Base-by-base conservation (phyloP, 2,113 vertebrate species). In the Hyaena hyaena region DNA sequence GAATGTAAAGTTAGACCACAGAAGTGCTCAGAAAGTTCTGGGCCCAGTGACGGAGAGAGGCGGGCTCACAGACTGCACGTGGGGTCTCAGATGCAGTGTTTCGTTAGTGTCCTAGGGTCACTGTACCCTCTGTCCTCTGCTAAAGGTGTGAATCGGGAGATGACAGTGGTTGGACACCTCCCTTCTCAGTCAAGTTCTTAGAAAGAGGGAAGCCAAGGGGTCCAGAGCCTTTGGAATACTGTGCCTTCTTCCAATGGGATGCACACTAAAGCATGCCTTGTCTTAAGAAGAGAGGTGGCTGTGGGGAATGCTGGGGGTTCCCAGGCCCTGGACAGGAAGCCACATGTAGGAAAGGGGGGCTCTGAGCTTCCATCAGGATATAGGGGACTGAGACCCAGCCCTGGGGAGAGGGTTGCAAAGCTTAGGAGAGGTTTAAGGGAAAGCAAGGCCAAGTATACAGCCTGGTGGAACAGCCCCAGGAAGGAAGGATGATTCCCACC, bases 61-160 rank as follows among this genome's bases (percentile, higher is more conserved):
- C 45, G 55, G 53, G 19, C 5, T n/a, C 33, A 3, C n/a, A 45
- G 16, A 2, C 5, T 4, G 23, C 21, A 0, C 3, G 0, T 0
- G 9, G 43, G 71, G 19, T 26, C 74, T 10, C 63, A 14, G 24
- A 4, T 5, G 10, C 19, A 10, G 23, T 4, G 16, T 45, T 55
- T 19, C 24, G 2, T 28, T 45, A 24, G 21, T 1, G 4, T n/a
- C 76, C 71, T 89, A 39, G 10, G 16, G n/a, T 55, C 9, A 10
- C 43, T 12, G 0, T 33, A 7, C 21, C 53, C 14, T 10, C 74
- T 23, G 3, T 66, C 35, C 68, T 90, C 86, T 68, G 33, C 10
- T 71, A 35, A 76, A 80, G 31, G n/a, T 33, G 31, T 5, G 15
- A 74, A n/a, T 2, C 55, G 33, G 35, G 61, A 9, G 63, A 1